phyloP scores from a whole-genome alignment of 2,797 vertebrate species.

The Coranthus polyacanthus region DNA sequence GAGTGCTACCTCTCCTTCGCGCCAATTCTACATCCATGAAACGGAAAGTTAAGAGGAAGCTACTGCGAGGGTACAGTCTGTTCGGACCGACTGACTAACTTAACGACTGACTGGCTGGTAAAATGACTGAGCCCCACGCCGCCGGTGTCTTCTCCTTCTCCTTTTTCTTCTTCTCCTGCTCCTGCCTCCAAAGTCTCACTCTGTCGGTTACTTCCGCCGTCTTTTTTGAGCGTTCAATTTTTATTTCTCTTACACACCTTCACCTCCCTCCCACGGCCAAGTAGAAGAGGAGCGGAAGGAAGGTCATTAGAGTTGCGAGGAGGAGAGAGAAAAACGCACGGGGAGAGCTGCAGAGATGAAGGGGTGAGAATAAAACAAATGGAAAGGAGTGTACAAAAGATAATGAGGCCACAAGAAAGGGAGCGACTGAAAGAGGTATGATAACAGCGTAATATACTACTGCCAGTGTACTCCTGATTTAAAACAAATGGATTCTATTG shows the following conservation, averaged over 20 bases:
- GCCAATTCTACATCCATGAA: constrained; percentile 61
- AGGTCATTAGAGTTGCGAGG: constrained; percentile 48
- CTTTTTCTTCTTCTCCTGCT: constrained; percentile 6
- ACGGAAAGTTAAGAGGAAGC: constrained; percentile 63
- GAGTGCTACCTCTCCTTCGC: constrained; percentile 58
- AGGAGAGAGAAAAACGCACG: constrained; percentile 37
- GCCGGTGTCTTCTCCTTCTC: constrained; percentile 14
- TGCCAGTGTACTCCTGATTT: constrained; percentile 34
- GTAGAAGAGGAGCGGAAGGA: constrained; percentile 20
- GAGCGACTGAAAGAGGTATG: constrained; percentile 37
- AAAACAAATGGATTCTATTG: constrained; percentile 37
- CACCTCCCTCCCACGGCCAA: constrained; percentile 38
- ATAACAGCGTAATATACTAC: constrained; percentile 52
- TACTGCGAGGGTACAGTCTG: constrained; percentile 47
- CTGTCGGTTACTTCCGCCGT: constrained; percentile 17
- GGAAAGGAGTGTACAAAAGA: constrained; percentile 54
- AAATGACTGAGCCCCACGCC: constrained; percentile 52
- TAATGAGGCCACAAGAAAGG: constrained; percentile 71
- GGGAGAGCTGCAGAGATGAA: constrained; percentile 44
- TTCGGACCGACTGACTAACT: constrained; percentile 62
- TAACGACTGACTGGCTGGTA: constrained; percentile 56
- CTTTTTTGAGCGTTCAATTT: constrained; percentile 33
- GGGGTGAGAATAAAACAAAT: constrained; percentile 64
- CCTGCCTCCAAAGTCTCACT: constrained; percentile 11
- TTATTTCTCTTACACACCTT: constrained; percentile 18